phyloP scores from a whole-genome alignment of 2,797 vertebrate species.

The Hippopotamyrus pictus region DNA sequence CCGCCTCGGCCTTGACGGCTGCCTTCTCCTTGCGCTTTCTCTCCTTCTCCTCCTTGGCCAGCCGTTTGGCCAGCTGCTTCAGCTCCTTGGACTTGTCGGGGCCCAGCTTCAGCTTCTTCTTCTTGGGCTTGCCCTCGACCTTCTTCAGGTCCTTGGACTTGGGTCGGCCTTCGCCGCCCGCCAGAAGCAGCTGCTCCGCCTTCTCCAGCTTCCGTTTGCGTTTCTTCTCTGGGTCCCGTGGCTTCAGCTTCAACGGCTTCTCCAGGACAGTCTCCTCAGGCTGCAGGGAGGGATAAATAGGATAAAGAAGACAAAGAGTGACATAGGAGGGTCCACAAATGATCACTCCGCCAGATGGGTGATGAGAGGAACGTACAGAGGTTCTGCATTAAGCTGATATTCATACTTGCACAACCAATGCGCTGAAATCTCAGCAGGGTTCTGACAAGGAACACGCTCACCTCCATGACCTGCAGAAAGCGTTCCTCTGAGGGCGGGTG shows the following conservation, averaged over 20 bases:
- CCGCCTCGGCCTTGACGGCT: constrained; percentile 74
- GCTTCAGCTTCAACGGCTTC: constrained; percentile 84
- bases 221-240: constrained; percentile 90
- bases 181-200: constrained; percentile 75
- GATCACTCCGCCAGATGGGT: background rate
- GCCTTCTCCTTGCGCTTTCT: constrained; percentile 91
- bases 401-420: background rate
- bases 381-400: background rate
- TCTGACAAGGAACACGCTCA: constrained; percentile 44
- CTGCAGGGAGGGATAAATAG: constrained; percentile 33
- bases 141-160: constrained; percentile 90
- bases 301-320: background rate
- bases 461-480: constrained; percentile 95
- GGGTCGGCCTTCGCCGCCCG: constrained; percentile 63
- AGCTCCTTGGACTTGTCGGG: constrained; percentile 88
- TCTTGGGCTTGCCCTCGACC: constrained; percentile 83
- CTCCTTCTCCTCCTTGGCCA: constrained; percentile 93
- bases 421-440: background rate
- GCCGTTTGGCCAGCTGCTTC: constrained; percentile 89
- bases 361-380: background rate
- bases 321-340: background rate
- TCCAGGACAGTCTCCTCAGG: constrained; percentile 85
- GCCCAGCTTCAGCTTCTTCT: constrained; percentile 92
- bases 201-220: constrained; percentile 88
- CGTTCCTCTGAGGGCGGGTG: constrained; percentile 91